Percentiles rank a stretch among this genome's conserved stretches.
Conservation (phyloP, 2,113 vertebrate genomes). For the Epinephelus fuscoguttatus region DNA sequence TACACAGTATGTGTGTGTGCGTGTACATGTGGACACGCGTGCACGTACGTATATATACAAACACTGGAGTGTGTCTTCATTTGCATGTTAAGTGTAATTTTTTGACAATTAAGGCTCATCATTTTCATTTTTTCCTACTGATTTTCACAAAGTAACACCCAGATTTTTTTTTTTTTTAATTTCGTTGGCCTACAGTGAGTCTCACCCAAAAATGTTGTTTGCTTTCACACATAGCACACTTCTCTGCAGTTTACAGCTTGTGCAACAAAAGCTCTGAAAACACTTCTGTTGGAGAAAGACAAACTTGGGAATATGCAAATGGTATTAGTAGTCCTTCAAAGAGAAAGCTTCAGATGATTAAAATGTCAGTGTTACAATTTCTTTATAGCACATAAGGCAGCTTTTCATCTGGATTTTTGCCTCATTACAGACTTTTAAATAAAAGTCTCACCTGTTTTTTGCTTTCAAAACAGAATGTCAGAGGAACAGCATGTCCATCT, state of each 20-base stretch:
- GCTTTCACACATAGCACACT: neutral
- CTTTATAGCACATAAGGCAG: neutral
- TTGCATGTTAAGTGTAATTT: slow-evolving; percentile 11
- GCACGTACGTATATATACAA: slow-evolving; percentile 6
- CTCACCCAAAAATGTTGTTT: neutral
- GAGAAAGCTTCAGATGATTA: neutral
- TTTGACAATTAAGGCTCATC: neutral
- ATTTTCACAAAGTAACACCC: neutral
- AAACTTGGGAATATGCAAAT: neutral
- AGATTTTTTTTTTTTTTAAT: neutral
- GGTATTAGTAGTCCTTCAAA: neutral
- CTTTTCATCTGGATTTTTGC: neutral
- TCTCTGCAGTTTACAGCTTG: neutral
- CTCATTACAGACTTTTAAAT: neutral
- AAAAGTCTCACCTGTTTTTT: neutral
- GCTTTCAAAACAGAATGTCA: neutral
- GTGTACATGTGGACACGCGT: neutral
- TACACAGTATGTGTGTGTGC: slow-evolving; percentile 48
- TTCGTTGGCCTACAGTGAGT: neutral
- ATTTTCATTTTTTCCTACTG: neutral
- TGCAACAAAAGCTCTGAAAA: neutral
- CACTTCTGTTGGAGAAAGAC: neutral
- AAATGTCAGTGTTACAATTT: neutral
- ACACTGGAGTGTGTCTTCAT: slow-evolving; percentile 2
- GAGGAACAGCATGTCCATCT: neutral